Base-by-base conservation (phyloP, 2,797 vertebrate genomes). In the Gambelia wislizenii region DNA sequence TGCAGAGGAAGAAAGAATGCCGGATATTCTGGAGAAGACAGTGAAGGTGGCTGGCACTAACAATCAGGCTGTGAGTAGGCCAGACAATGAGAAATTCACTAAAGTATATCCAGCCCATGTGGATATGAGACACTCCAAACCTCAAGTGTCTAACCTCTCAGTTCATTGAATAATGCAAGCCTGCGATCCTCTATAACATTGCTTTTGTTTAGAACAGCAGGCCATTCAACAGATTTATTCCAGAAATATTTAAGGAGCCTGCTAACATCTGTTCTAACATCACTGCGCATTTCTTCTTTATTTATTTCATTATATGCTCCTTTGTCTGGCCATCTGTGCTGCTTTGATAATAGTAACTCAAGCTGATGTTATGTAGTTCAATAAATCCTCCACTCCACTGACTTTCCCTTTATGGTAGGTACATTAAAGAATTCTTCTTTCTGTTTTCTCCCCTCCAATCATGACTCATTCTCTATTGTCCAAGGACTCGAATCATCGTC, bases 301-400 rank as follows among this genome's bases (percentile, higher is more conserved):
- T 74, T 91, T 91, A 85, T 90, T 93, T 93, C 83, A 94, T 95
- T 93, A 89, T 93, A 81, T 87, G 33, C 85, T 94, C 87, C 91
- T 93, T 93, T 95, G 89, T 93, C 93, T 91, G 90, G 81, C 88
- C 84, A 90, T 92, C 91, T 92, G 78, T 93, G 81, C 49, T 95
- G 84, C 89, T 96, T 92, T 93, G 91, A 94, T 94, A 94, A 90
- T 88, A 88, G 89, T 89, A 94, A 94, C 54, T 95, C 47, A 7
- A 88, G 85, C 59, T 93, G 83, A 92, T 61, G 84, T 89, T 96
- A 89, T 79, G 74, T 90, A 93, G 81, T 85, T 91, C 1, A 1
- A 47, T 93, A 95, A 89, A 95, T 91, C 78, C 69, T 89, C 1
- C 39, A 33, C 59, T 90, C 87, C 49, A 56, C 59, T 56, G 87